Evolutionary conservation across 2,888 invertebrate species (phyloP).

Genomic region (Heteromyza rotundicornis): DNA sequence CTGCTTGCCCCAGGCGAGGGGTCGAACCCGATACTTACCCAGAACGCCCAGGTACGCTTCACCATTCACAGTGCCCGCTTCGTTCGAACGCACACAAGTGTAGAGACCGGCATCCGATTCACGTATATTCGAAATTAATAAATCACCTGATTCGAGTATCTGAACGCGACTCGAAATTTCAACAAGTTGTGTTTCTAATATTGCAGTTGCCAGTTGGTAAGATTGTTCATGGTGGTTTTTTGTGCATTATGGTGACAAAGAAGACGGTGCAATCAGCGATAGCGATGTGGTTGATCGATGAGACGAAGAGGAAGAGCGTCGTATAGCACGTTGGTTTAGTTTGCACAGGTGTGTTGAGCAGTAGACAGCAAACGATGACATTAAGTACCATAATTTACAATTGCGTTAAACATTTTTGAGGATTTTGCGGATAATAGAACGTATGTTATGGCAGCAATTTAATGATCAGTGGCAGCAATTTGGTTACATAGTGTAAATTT

Average conservation of each 20-base stretch:
- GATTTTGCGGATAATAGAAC: slow-evolving; percentile 12
- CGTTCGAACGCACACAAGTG: slow-evolving; percentile 86
- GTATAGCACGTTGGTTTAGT: slow-evolving; percentile 10
- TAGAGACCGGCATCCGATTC: slow-evolving; percentile 87
- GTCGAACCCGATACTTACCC: slow-evolving; percentile 71
- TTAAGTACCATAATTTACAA: slow-evolving; percentile 52
- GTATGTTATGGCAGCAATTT: background rate
- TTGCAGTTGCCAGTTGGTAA: slow-evolving; percentile 9
- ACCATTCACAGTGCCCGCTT: slow-evolving; percentile 84
- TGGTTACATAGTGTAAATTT: too few relatives aligned
- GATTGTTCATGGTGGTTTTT: background rate
- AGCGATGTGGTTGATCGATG: background rate
- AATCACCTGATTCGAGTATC: slow-evolving; percentile 83
- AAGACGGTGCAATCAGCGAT: background rate
- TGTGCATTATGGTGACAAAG: background rate
- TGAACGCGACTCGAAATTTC: slow-evolving; percentile 80
- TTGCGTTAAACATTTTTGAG: slow-evolving; percentile 50
- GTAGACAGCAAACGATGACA: slow-evolving; percentile 32
- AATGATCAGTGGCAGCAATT: background rate
- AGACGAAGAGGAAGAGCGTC: background rate
- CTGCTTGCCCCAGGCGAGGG: too few relatives aligned
- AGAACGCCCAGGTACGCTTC: slow-evolving; percentile 83
- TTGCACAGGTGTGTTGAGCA: background rate
- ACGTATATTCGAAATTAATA: slow-evolving; percentile 85
- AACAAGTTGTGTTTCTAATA: slow-evolving; percentile 68